phyloP scores from a whole-genome alignment of 1,140 invertebrate species.

The Tetranychus cinnabarinus region DNA sequence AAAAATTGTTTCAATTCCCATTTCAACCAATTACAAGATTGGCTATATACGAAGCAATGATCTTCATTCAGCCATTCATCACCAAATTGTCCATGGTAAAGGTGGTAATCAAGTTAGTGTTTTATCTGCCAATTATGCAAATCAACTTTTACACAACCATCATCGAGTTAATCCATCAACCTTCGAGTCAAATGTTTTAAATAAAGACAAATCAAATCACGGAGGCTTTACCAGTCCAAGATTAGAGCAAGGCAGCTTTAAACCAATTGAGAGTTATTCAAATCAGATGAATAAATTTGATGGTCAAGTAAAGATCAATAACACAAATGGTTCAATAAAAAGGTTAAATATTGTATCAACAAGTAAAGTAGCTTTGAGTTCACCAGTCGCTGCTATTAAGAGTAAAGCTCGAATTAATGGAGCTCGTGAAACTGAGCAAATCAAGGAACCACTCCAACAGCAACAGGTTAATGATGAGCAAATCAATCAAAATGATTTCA shows the following conservation, averaged over 20 bases:
- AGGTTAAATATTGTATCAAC: too few species aligned
- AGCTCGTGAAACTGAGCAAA: background rate
- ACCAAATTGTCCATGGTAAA: background rate
- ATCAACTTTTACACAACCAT: background rate
- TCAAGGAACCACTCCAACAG: background rate
- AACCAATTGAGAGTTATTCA: background rate
- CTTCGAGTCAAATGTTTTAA: background rate
- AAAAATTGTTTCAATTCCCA: background rate
- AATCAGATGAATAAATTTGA: background rate
- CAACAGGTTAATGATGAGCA: background rate
- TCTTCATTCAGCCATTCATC: background rate
- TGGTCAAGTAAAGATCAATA: background rate
- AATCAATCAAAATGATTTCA: background rate
- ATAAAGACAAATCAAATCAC: too few species aligned
- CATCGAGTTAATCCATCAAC: too few species aligned
- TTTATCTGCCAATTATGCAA: background rate
- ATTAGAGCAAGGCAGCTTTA: background rate
- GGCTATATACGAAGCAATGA: constrained; percentile 3
- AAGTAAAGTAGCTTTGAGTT: too few species aligned
- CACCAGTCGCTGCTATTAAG: too few species aligned
- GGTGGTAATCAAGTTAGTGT: background rate
- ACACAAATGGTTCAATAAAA: background rate
- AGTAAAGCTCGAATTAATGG: too few species aligned
- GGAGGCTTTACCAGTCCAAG: background rate
- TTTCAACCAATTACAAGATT: background rate